These are phyloP conservation scores for Aptenodytes forsteri DNA, from an alignment of 2,113 vertebrate species.

Conservation along the genomic window DNA sequence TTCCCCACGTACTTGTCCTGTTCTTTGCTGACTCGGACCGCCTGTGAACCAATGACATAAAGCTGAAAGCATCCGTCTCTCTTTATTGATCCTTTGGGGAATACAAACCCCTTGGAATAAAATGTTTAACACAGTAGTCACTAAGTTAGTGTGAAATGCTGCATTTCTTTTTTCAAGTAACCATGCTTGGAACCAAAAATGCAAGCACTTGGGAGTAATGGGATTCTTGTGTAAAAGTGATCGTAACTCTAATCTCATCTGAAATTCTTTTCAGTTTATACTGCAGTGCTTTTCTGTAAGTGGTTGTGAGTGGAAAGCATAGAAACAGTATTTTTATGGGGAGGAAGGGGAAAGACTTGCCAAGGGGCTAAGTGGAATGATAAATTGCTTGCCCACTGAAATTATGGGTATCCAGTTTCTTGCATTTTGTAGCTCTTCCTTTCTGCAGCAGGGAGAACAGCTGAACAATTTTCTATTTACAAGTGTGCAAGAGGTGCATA, in stretches of 20 bases:
- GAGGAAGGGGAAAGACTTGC: neutral
- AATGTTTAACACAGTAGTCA: neutral
- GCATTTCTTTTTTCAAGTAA: neutral
- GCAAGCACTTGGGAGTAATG: neutral
- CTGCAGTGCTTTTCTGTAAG: neutral
- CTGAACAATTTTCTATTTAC: neutral
- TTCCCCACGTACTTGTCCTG: fast-evolving
- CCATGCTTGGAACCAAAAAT: neutral
- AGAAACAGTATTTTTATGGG: neutral
- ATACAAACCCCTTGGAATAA: neutral
- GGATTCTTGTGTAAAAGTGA: neutral
- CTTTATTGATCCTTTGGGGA: neutral
- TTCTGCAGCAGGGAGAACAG: neutral
- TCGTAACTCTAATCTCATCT: neutral
- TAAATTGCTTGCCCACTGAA: conserved; percentile 18
- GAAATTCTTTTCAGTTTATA: neutral
- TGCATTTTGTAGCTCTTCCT: neutral
- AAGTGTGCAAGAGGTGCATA: neutral
- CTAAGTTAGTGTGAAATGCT: neutral
- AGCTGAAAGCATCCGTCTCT: neutral
- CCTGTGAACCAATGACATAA: neutral
- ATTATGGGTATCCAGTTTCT: conserved; percentile 4
- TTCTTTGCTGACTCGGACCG: neutral
- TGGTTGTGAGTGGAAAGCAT: neutral
- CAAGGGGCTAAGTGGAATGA: neutral